Conservation (phyloP, 2,888 invertebrate species). For the Agrilus mali region DNA sequence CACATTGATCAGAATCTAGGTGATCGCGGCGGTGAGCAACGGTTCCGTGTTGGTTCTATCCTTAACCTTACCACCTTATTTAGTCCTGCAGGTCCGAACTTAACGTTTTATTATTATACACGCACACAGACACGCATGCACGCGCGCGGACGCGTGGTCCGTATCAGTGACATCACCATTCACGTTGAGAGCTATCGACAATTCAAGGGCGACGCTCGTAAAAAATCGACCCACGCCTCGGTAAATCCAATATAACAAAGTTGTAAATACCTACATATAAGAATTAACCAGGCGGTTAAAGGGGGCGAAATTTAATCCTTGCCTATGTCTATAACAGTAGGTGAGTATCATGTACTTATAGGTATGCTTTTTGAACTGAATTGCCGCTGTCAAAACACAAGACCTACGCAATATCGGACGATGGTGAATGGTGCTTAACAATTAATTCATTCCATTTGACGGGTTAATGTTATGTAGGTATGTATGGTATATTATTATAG, state of each 20-base stretch:
- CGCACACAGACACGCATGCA: too few species aligned
- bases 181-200: constrained; percentile 9
- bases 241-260: constrained; percentile 1
- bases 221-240: constrained; percentile 7
- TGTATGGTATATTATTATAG: too few species aligned
- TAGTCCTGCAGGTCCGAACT: constrained; percentile 12
- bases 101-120: not conserved
- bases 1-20: too few species aligned
- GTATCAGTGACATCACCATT: too few species aligned
- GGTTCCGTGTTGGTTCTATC: constrained; percentile 10
- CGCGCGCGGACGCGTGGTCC: constrained; percentile 5
- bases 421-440: too few species aligned
- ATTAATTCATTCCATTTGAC: too few species aligned
- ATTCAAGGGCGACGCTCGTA: constrained; percentile 9
- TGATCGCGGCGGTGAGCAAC: constrained; percentile 2
- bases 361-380: too few species aligned
- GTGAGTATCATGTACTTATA: too few species aligned
- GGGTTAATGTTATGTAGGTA: too few species aligned
- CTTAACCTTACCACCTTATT: constrained; percentile 16
- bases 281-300: not conserved
- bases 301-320: not conserved
- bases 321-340: not conserved
- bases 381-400: too few species aligned
- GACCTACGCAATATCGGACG: too few species aligned
- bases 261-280: not conserved